These are phyloP conservation scores for Teleogryllus occipitalis DNA, from an alignment of 1,140 invertebrate genomes.

Conservation along the genomic window DNA sequence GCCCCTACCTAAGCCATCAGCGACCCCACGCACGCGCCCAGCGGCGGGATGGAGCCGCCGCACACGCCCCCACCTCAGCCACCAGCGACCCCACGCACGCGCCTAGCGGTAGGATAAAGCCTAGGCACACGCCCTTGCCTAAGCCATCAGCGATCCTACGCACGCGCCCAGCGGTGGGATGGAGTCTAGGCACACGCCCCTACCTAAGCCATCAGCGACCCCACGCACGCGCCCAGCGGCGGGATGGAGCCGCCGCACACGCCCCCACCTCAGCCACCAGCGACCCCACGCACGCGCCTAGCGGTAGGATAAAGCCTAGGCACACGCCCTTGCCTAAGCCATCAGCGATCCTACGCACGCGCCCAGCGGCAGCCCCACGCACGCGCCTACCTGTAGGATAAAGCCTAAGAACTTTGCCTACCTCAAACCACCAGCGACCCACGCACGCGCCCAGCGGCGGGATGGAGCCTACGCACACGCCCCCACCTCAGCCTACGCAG, in stretches of 20 bases:
- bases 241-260: conserved; percentile 36
- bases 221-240: conserved; percentile 37
- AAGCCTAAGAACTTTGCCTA: too few species aligned
- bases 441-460: conserved; percentile 43
- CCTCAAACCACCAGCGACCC: conserved; percentile 42
- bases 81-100: conserved; percentile 42
- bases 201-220: conserved; percentile 43
- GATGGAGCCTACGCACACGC: conserved; percentile 42
- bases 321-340: too few species aligned
- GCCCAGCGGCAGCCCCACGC: conserved; percentile 39
- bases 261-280: conserved; percentile 38
- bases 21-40: conserved; percentile 44
- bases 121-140: conserved; percentile 40
- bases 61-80: conserved; percentile 40
- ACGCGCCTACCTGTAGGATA: too few species aligned
- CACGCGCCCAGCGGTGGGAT: conserved; percentile 45
- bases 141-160: conserved; percentile 39
- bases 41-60: conserved; percentile 43
- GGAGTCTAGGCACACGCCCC: conserved; percentile 40
- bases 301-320: conserved; percentile 45
- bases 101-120: conserved; percentile 30
- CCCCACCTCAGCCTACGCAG: conserved; percentile 42
- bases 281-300: conserved; percentile 45
- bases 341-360: conserved; percentile 43
- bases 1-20: conserved; percentile 39